Evolutionary conservation across 2,113 vertebrate genomes (phyloP), one percentile per base, ranked within the genome.

Genomic region (Passer montanus): DNA sequence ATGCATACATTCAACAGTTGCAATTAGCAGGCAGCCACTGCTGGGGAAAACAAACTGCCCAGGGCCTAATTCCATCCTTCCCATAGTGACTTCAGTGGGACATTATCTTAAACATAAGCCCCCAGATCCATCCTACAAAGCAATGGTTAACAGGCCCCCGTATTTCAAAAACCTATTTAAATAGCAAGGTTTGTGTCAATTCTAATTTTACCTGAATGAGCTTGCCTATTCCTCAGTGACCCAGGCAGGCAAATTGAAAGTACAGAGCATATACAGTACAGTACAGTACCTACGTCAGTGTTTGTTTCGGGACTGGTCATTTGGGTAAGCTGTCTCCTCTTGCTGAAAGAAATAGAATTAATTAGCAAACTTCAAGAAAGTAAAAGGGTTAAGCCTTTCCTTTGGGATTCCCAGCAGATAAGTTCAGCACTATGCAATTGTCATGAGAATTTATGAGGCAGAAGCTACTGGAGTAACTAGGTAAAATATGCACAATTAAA

Each of bases 361-460:
- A 97, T 96, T 96, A 93, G 74, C 37, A 83, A 74, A 86, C 82
- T 88, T 86, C 60, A 67, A 93, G 85, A 91, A 93, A 47, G 64
- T 84, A 95, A 80, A 95, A 95, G 93, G 91, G 94, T 97, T 97
- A 95, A 96, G 72, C 28, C n/a, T 90, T 78, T 44, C 85, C 60
- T 92, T 74, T 60, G 63, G 83, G 59, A 84, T 93, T 90, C 68
- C 70, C 76, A 83, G 75, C 83, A 76, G 60, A 85, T 37, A 90
- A 67, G 56, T 88, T 94, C 75, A 84, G 85, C 59, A 63, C 72
- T 92, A 91, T 74, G 55, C 72, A 94, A 95, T 56, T 94, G 75
- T 88, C 82, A 75, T 78, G 92, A 95, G 92, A 91, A 95, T 94
- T 91, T 67, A 80, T 70, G 63, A 95, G 55, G 50, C 41, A 77